These are phyloP conservation scores for Oryzias melastigma DNA, from an alignment of 2,113 vertebrate genomes.

Conservation along the genomic window DNA sequence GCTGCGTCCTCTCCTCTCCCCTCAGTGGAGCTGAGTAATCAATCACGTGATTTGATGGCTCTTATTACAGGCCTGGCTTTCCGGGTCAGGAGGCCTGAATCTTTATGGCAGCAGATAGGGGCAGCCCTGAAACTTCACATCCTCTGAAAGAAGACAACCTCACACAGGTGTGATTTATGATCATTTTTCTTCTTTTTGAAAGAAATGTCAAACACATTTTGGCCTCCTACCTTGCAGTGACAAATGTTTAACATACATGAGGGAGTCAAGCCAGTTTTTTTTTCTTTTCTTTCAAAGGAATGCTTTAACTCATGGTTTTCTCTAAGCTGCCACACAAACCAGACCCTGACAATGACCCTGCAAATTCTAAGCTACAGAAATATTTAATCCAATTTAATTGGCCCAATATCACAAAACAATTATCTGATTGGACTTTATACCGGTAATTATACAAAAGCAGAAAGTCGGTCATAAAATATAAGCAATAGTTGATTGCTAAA, in stretches of 20 bases:
- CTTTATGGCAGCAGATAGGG: constrained; percentile 61
- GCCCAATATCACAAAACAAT: too few species aligned
- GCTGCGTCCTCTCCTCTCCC: constrained; percentile 44
- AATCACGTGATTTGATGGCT: constrained; percentile 68
- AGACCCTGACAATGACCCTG: constrained; percentile 1
- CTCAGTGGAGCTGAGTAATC: constrained; percentile 49
- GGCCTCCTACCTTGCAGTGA: neutral
- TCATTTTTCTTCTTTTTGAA: constrained; percentile 38
- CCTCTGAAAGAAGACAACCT: constrained; percentile 31
- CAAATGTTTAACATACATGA: constrained; percentile 2
- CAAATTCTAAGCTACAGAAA: too few species aligned
- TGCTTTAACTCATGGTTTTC: neutral
- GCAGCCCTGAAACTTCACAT: constrained; percentile 44
- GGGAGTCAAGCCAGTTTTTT: neutral
- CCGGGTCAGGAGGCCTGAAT: constrained; percentile 62
- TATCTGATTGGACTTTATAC: too few species aligned
- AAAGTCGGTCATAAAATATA: too few species aligned
- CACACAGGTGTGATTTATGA: constrained; percentile 68
- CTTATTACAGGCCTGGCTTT: constrained; percentile 69
- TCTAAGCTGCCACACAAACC: neutral
- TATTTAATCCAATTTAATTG: too few species aligned
- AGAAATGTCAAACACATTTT: constrained; percentile 47
- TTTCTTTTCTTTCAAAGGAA: constrained; percentile 4
- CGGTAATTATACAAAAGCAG: too few species aligned
- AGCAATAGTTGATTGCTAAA: too few species aligned